phyloP scores from a whole-genome alignment of 2,888 invertebrate species.

The Cephus spinipes region DNA sequence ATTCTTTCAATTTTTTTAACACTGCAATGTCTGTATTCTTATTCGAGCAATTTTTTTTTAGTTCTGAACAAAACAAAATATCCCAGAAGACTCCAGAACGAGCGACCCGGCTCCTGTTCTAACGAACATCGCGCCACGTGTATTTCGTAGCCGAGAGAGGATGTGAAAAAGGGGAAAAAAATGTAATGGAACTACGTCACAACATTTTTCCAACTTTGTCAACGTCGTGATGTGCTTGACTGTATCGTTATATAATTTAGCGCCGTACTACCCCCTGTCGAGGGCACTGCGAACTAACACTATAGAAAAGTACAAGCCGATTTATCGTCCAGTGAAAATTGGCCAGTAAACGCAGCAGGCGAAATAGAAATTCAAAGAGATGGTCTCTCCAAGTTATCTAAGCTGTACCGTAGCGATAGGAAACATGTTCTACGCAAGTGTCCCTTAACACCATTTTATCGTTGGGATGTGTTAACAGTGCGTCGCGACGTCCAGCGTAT shows the following conservation, averaged over 20 bases:
- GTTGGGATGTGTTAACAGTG: not conserved
- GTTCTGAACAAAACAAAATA: not conserved
- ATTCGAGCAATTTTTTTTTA: not conserved
- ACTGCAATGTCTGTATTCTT: not conserved
- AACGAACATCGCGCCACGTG: not conserved
- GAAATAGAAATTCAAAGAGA: not conserved
- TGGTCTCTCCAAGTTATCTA: not conserved
- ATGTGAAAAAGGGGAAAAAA: not conserved
- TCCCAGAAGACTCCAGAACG: not conserved
- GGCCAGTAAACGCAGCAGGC: not conserved
- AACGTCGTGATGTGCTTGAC: not conserved
- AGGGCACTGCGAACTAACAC: not conserved
- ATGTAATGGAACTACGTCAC: not conserved
- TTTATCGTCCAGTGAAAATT: not conserved
- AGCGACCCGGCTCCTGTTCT: not conserved
- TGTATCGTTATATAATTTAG: not conserved
- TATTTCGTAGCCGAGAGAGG: not conserved
- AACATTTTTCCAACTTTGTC: not conserved
- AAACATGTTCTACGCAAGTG: not conserved
- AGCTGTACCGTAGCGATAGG: not conserved
- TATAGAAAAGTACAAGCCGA: not conserved
- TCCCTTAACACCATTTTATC: not conserved
- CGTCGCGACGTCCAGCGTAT: not conserved
- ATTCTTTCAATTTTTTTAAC: not conserved
- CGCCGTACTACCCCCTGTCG: not conserved